Evolutionary conservation across 2,888 invertebrate genomes (phyloP), one percentile per base, ranked within the genome.

Genomic region (Acanthosepion pharaonis): DNA sequence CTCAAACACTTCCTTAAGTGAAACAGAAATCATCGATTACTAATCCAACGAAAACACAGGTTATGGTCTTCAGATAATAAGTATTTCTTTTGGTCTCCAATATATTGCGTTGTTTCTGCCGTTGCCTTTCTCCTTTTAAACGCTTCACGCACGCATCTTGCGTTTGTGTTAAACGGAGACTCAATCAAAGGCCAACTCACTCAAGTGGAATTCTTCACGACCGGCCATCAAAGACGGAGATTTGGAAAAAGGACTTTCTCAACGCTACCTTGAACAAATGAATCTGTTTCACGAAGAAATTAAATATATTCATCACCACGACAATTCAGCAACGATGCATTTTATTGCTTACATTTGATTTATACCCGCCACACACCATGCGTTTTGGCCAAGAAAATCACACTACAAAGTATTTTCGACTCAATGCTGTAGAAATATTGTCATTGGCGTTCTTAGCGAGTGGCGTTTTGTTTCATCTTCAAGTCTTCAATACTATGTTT

Each of bases 211-310:
- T 78, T n/a, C n/a, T 78, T 78, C n/a, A 78, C 15, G 78, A 78
- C n/a, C n/a, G n/a, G n/a, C 78, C 78, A 78, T 78, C 78, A 78
- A 78, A 78, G n/a, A 3, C n/a, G 33, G n/a, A n/a, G 33, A n/a
- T 18, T 78, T n/a, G 9, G n/a, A n/a, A n/a, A 78, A 78, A 78
- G 78, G 78, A 78, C 78, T 78, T 78, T 78, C n/a, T 78, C 78
- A 78, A 78, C 78, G 78, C 78, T 78, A 78, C 78, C 78, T 78
- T 78, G 78, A 78, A 78, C 78, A 78, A 33, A 78, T 78, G 78
- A 78, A n/a, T n/a, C 15, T 11, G 78, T 78, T n/a, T 78, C n/a
- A 78, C 18, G n/a, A n/a, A n/a, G 78, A 78, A n/a, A 78, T 78
- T 78, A 78, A 78, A 78, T n/a, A 78, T 78, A 15, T 78, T n/a